Evolutionary conservation across 2,113 vertebrate species (phyloP).

Genomic region (Zosterops hypoxanthus): DNA sequence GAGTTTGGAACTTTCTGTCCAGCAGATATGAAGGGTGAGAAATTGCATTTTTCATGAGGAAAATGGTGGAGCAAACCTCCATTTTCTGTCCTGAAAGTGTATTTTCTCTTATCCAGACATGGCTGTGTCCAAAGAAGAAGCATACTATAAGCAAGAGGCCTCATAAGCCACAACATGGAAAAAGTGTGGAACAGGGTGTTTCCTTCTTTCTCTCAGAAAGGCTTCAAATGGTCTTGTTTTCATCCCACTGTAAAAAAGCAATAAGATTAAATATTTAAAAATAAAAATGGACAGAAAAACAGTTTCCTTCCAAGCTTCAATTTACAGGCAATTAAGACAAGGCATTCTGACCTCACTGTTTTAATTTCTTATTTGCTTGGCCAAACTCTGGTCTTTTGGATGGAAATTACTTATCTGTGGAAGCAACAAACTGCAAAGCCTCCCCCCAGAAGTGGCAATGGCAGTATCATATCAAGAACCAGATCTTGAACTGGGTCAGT

Average conservation of each 20-base stretch:
- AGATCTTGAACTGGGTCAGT: neutral
- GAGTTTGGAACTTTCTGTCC: neutral
- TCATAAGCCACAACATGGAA: neutral
- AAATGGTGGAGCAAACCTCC: neutral
- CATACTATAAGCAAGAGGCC: neutral
- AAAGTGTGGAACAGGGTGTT: neutral
- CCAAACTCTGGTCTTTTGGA: neutral
- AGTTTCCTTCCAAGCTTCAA: neutral
- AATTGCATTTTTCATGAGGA: neutral
- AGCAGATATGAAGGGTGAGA: neutral
- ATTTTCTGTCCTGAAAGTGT: neutral
- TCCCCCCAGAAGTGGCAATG: neutral
- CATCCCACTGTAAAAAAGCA: neutral
- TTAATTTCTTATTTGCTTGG: neutral
- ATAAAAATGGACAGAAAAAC: neutral
- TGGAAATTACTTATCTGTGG: neutral
- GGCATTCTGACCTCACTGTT: neutral
- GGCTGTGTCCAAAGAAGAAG: neutral
- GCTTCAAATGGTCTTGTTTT: neutral
- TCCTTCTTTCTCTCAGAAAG: neutral
- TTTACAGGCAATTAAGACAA: neutral
- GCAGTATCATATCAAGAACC: neutral
- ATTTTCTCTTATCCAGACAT: neutral
- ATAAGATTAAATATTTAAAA: neutral
- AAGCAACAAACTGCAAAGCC: neutral